Conservation (phyloP, 2,888 invertebrate genomes). For the Conistra vaccinii region DNA sequence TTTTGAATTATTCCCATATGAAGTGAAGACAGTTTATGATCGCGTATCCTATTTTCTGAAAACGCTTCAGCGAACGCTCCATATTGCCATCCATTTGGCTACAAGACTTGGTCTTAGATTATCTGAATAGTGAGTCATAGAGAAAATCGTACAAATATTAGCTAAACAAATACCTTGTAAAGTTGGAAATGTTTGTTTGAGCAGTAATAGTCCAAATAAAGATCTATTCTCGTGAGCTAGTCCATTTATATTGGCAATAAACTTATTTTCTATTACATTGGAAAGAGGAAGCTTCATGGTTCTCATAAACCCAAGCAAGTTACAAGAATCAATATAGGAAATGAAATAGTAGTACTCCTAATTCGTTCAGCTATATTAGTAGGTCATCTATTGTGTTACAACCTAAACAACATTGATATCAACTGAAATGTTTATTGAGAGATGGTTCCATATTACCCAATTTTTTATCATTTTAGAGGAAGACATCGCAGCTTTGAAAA, state of each 20-base stretch:
- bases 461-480: background rate
- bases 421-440: background rate
- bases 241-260: slow-evolving; percentile 39
- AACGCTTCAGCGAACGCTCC: slow-evolving; percentile 76
- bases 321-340: slow-evolving; percentile 3
- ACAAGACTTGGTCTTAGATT: slow-evolving; percentile 72
- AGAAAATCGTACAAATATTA: slow-evolving; percentile 55
- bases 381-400: background rate
- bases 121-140: slow-evolving; percentile 72
- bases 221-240: slow-evolving; percentile 27
- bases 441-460: background rate
- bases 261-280: slow-evolving; percentile 31
- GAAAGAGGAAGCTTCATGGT: slow-evolving; percentile 1
- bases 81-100: slow-evolving; percentile 82
- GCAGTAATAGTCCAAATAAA: slow-evolving; percentile 35
- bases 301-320: background rate
- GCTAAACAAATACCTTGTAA: slow-evolving; percentile 50
- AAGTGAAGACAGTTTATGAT: slow-evolving; percentile 86
- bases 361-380: background rate
- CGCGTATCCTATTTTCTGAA: slow-evolving; percentile 80
- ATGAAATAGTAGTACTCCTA: background rate
- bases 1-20: slow-evolving; percentile 86
- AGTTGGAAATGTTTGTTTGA: slow-evolving; percentile 47
- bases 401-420: background rate
- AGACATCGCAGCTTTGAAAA: slow-evolving; percentile 5